A percentile compares a stretch with the other conserved stretches of the same genome.
Conservation (phyloP, 2,888 invertebrate species). For the Apamea anceps region DNA sequence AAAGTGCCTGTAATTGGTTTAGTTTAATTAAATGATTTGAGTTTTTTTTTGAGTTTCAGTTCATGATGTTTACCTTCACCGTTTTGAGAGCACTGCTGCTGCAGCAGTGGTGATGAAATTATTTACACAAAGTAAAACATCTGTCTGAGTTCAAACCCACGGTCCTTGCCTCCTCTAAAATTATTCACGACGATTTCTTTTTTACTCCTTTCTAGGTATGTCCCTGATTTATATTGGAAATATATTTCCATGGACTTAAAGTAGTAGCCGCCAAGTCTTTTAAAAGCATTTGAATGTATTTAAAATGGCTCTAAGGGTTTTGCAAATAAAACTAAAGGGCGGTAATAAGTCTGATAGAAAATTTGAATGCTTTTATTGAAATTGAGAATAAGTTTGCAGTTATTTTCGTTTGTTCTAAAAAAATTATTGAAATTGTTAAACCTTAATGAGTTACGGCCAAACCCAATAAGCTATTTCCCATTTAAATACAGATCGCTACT, state of each 20-base stretch:
- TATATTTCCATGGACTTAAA: slow-evolving; percentile 40
- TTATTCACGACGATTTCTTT: slow-evolving; percentile 10
- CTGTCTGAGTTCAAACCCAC: neutral
- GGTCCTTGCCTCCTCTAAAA: neutral
- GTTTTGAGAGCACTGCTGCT: too few species aligned
- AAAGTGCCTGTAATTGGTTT: too few species aligned
- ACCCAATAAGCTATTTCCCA: too few species aligned
- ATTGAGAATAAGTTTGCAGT: neutral
- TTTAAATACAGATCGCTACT: too few species aligned
- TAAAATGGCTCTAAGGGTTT: slow-evolving; percentile 40
- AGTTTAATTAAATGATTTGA: too few species aligned
- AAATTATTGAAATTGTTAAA: neutral
- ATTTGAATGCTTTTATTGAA: slow-evolving; percentile 10
- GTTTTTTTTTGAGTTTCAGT: too few species aligned
- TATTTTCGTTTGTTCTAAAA: slow-evolving; percentile 1
- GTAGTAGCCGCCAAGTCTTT: slow-evolving; percentile 44
- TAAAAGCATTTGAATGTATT: slow-evolving; percentile 57
- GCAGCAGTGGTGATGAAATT: too few species aligned
- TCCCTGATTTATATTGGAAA: slow-evolving; percentile 38
- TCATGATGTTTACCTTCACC: too few species aligned
- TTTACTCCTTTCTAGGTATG: neutral
- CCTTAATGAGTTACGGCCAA: neutral
- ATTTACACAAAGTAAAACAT: too few species aligned
- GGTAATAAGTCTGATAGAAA: neutral
- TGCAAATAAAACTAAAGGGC: slow-evolving; percentile 31